A percentile compares a stretch with the other conserved stretches of the same genome.
These are phyloP conservation scores for Neolamprologus longior DNA, from an alignment of 2,113 vertebrate genomes.

Conservation along the genomic window DNA sequence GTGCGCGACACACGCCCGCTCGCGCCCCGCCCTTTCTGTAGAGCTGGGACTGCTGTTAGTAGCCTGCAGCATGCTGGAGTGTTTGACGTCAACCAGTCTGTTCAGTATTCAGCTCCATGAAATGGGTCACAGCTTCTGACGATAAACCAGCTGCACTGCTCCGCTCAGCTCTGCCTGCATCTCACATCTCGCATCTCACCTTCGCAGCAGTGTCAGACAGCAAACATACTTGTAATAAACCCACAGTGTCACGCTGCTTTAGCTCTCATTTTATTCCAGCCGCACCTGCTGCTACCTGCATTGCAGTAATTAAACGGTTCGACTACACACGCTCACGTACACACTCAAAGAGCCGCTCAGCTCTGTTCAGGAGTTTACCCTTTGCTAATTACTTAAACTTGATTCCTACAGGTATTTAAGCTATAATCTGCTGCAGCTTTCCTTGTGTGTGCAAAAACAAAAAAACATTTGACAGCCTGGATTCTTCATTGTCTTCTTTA, in stretches of 20 bases:
- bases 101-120: slow-evolving; percentile 66
- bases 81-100: slow-evolving; percentile 63
- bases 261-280: not conserved
- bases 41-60: slow-evolving; percentile 35
- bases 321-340: not conserved
- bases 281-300: slow-evolving; percentile 12
- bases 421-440: not conserved
- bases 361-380: not conserved
- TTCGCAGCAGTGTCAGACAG: slow-evolving; percentile 24
- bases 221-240: slow-evolving; percentile 27
- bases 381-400: not conserved
- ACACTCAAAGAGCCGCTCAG: not conserved
- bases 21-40: slow-evolving; percentile 5
- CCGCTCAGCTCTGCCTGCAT: slow-evolving; percentile 13
- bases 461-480: not conserved
- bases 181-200: slow-evolving; percentile 42
- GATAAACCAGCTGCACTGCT: slow-evolving; percentile 33
- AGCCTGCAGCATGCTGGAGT: slow-evolving; percentile 44
- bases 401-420: not conserved
- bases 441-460: not conserved
- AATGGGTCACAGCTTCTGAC: slow-evolving; percentile 65
- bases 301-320: not conserved
- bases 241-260: not conserved
- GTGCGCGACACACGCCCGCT: not conserved
- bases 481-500: not conserved